A percentile compares a stretch with the other conserved stretches of the same genome.
Evolutionary conservation across 2,113 vertebrate species (phyloP).

Genomic region (Burhinus bistriatus): DNA sequence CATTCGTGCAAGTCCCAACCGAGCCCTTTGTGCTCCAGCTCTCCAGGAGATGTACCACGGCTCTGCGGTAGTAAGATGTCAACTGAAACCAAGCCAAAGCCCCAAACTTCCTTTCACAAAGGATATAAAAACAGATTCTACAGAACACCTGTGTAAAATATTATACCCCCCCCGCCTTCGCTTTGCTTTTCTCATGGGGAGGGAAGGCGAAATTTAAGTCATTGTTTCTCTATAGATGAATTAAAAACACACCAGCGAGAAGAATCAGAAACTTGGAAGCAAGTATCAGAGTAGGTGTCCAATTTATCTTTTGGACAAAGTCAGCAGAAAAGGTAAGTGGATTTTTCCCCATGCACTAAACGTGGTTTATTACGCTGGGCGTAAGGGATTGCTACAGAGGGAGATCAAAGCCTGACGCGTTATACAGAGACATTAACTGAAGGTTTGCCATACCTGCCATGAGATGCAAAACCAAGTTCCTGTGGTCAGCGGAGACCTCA

Average conservation of each 20-base stretch:
- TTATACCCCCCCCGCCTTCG: background rate
- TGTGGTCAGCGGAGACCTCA: constrained; percentile 20
- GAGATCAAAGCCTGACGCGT: constrained; percentile 3
- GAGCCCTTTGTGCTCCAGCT: background rate
- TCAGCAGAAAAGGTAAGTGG: constrained; percentile 17
- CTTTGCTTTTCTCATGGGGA: background rate
- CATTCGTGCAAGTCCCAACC: background rate
- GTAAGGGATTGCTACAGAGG: background rate
- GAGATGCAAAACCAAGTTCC: constrained; percentile 17
- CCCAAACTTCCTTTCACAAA: constrained; percentile 70
- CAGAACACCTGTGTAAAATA: constrained; percentile 12
- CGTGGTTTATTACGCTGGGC: background rate
- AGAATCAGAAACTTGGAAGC: background rate
- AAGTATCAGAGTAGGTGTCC: background rate
- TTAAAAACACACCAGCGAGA: background rate
- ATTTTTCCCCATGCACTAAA: background rate
- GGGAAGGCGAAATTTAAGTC: background rate
- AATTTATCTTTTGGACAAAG: background rate
- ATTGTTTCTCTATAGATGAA: background rate
- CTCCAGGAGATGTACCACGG: background rate
- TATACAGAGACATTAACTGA: background rate
- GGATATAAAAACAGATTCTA: background rate
- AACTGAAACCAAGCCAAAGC: constrained; percentile 69
- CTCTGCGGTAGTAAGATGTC: constrained; percentile 47
- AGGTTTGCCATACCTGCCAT: background rate